Conservation (phyloP, 2,113 vertebrate genomes). For the Scalopus aquaticus region DNA sequence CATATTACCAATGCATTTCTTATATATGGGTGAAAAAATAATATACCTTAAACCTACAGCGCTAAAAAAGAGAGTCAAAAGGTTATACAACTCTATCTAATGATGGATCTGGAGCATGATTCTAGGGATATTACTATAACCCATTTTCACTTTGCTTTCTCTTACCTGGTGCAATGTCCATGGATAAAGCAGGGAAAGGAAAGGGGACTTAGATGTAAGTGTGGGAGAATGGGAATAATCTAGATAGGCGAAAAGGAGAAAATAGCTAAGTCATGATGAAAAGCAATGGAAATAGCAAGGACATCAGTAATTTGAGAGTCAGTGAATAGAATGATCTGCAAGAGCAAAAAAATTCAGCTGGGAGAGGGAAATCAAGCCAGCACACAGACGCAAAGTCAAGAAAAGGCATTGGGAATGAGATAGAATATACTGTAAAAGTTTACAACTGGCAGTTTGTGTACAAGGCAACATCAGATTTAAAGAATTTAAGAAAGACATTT, state of each 20-base stretch:
- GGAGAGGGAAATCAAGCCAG: not conserved
- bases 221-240: not conserved
- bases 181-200: not conserved
- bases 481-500: conserved; percentile 14
- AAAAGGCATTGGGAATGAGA: not conserved
- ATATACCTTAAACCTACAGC: not conserved
- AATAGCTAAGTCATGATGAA: not conserved
- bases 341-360: not conserved
- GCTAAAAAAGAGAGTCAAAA: not conserved
- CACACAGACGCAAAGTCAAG: not conserved
- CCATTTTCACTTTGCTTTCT: not conserved
- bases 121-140: not conserved
- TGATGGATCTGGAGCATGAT: not conserved
- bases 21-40: not conserved
- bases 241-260: not conserved
- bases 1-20: not conserved
- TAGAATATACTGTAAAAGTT: not conserved
- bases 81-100: not conserved
- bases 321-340: not conserved
- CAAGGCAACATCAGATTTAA: conserved; percentile 29
- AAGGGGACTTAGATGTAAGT: not conserved
- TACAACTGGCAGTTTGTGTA: not conserved
- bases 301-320: not conserved
- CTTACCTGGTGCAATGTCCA: not conserved
- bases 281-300: not conserved